These are phyloP conservation scores for Bombus consobrinus DNA, from an alignment of 1,140 invertebrate genomes.

Conservation along the genomic window DNA sequence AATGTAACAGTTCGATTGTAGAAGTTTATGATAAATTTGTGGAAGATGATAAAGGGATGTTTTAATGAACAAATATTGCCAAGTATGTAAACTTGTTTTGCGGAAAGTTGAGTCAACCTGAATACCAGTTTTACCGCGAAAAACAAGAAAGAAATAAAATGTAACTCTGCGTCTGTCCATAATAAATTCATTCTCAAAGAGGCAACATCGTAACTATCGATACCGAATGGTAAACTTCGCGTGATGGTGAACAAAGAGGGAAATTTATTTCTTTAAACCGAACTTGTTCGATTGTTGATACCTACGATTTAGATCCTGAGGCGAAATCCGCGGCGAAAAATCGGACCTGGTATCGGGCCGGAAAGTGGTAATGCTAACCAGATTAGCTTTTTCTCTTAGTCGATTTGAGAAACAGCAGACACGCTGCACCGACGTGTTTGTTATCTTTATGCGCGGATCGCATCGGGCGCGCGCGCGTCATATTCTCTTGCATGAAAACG, in stretches of 20 bases:
- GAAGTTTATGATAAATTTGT: no score
- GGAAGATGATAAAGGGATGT: no score
- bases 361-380: conserved; percentile 56
- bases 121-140: not conserved
- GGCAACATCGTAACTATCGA: not conserved
- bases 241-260: not conserved
- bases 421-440: conserved; percentile 74
- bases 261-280: not conserved
- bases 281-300: conserved; percentile 30
- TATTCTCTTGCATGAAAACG: conserved; percentile 65
- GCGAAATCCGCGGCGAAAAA: conserved; percentile 5
- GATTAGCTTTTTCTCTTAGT: conserved; percentile 61
- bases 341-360: not conserved
- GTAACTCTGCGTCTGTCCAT: not conserved
- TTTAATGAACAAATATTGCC: no score
- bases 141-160: not conserved
- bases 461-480: conserved; percentile 68
- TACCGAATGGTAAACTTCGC: not conserved
- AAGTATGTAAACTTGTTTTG: no score
- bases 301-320: not conserved
- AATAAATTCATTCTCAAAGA: not conserved
- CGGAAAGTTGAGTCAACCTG: no score
- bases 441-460: conserved; percentile 76
- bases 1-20: no score
- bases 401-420: conserved; percentile 66